A percentile compares a stretch with the other conserved stretches of the same genome.
Evolutionary conservation across 2,113 vertebrate genomes (phyloP).

Genomic region (Pagrus major): DNA sequence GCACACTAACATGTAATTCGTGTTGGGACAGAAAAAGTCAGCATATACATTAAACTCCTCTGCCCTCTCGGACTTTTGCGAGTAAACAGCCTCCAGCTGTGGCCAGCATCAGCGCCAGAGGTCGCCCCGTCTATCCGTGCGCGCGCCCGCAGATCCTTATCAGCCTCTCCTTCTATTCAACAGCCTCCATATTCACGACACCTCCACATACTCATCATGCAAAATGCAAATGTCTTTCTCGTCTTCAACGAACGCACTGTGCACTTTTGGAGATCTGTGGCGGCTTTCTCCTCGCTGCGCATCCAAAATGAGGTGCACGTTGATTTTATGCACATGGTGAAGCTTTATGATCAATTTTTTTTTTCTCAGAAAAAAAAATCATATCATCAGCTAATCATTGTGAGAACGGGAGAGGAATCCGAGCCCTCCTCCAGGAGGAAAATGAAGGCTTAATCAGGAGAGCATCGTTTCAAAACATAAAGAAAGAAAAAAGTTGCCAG

Average conservation of each 20-base stretch:
- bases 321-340: conserved; percentile 9
- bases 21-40: conserved; percentile 56
- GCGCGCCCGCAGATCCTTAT: conserved; percentile 73
- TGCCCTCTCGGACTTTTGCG: conserved; percentile 62
- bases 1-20: conserved; percentile 23
- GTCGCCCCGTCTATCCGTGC: conserved; percentile 58
- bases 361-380: conserved; percentile 2
- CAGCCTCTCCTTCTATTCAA: conserved; percentile 70
- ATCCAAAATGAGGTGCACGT: neutral
- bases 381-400: conserved; percentile 55
- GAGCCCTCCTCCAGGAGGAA: conserved; percentile 11
- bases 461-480: conserved; percentile 34
- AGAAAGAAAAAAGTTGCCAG: conserved; percentile 72
- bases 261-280: conserved; percentile 12
- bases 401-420: conserved; percentile 16
- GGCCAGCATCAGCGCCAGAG: conserved; percentile 45
- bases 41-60: conserved; percentile 65
- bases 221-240: conserved; percentile 81
- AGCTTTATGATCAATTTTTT: too few relatives aligned
- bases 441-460: conserved; percentile 12
- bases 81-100: conserved; percentile 63
- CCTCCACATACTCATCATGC: conserved; percentile 80
- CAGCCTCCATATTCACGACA: conserved; percentile 83
- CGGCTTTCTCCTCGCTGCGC: neutral
- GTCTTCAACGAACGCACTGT: conserved; percentile 47